Base-by-base conservation (phyloP, 2,888 invertebrate species). In the Nudaria mundana region DNA sequence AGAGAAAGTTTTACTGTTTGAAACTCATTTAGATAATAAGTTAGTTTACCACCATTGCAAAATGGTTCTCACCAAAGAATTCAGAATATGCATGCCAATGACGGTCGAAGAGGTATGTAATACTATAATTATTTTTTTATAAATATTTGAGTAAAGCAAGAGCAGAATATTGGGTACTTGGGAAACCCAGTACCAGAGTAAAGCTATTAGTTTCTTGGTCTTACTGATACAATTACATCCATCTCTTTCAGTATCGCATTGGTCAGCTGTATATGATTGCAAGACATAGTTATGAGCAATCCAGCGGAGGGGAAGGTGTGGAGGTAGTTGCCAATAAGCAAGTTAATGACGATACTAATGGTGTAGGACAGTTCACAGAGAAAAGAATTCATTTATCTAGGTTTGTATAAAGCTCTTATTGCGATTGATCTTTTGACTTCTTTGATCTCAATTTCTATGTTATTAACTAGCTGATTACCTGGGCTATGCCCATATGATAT, bases 181-280 rank as follows among this genome's bases (percentile, higher is more conserved):
- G n/a, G n/a, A n/a, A n/a, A n/a, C n/a, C n/a, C n/a, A n/a, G n/a
- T n/a, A n/a, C n/a, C n/a, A n/a, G n/a, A n/a, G n/a, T n/a, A n/a
- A n/a, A n/a, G n/a, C n/a, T n/a, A n/a, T n/a, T n/a, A n/a, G n/a
- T n/a, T n/a, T n/a, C n/a, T n/a, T n/a, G n/a, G n/a, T n/a, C n/a
- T n/a, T n/a, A n/a, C n/a, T n/a, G n/a, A n/a, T n/a, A n/a, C n/a
- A n/a, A n/a, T n/a, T n/a, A n/a, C n/a, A 34, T 24, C 14, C 1
- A 5, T 20, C 14, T 3, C 6, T 89, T 91, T 30, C 74, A 97
- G 97, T 97, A 97, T 77, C 93, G 92, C 55, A 93, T 97, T 58
- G 97, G 97, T 0, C 97, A 98, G 76, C 90, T 97, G 44, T 97
- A 97, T 77, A 98, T 97, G 97, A 97, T 97, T 66, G 97, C 97